Percentiles rank a stretch among this genome's conserved stretches.
Evolutionary conservation across 35 echinoderm and acorn worm species (phyloP).

Genomic region (Ophioderma brevispina): DNA sequence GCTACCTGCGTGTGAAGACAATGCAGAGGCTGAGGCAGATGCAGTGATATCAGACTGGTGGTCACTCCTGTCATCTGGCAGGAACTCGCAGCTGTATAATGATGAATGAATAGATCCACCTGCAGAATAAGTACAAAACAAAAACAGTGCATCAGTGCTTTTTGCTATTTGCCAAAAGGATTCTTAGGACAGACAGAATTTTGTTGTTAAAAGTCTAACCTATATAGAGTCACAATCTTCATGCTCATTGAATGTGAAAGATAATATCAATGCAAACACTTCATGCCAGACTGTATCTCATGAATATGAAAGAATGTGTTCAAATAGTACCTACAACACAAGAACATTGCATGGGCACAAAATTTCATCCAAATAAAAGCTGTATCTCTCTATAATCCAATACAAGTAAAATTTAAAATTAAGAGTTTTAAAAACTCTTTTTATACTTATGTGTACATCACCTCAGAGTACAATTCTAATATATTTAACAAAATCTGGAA

Average conservation of each 20-base stretch:
- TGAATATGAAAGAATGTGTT: neutral
- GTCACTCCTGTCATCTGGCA: constrained; percentile 30
- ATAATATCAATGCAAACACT: neutral
- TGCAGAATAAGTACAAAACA: neutral
- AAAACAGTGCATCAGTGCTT: neutral
- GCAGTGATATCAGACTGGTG: constrained; percentile 72
- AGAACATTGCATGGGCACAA: too few relatives aligned
- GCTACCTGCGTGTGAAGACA: constrained; percentile 48
- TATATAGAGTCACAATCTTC: neutral
- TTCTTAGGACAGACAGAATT: neutral
- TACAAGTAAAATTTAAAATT: too few relatives aligned
- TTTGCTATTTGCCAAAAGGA: neutral
- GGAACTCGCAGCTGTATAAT: constrained; percentile 17
- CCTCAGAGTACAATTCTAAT: too few relatives aligned
- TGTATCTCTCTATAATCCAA: too few relatives aligned
- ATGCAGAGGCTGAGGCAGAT: constrained; percentile 62
- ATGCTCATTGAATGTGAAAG: neutral
- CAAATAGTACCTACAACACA: too few relatives aligned
- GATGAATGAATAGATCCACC: constrained; percentile 17
- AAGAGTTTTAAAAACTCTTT: too few relatives aligned
- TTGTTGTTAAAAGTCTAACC: neutral
- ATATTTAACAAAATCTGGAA: too few relatives aligned
- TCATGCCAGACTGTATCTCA: neutral
- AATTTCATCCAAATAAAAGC: too few relatives aligned
- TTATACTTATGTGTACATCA: too few relatives aligned